phyloP scores from a whole-genome alignment of 2,888 invertebrate genomes.

The Platycheirus albimanus region DNA sequence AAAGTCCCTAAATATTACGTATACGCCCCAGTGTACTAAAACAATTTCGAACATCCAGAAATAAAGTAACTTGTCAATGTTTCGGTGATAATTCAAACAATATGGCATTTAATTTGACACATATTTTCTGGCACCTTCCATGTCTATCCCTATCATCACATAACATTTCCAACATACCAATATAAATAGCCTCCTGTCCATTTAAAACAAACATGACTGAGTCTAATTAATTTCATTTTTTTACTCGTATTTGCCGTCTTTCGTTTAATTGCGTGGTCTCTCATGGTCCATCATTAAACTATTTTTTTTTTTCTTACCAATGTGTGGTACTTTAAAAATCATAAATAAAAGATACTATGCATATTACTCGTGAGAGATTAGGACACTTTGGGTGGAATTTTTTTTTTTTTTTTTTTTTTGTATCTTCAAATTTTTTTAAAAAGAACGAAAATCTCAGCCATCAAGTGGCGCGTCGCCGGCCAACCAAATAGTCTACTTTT shows the following conservation, averaged over 20 bases:
- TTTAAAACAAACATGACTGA: conserved; percentile 29
- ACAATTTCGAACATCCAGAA: conserved; percentile 6
- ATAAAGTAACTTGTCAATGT: conserved; percentile 17
- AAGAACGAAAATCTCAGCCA: conserved; percentile 17
- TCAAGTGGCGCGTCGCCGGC: conserved; percentile 15
- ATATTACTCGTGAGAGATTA: conserved; percentile 40
- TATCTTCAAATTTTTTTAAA: too few relatives aligned
- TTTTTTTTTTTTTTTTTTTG: not conserved
- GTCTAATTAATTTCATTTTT: conserved; percentile 13
- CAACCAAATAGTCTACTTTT: conserved; percentile 31
- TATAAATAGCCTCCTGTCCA: conserved; percentile 34
- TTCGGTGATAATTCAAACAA: conserved; percentile 24
- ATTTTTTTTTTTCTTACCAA: conserved; percentile 7
- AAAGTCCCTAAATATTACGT: conserved; percentile 27
- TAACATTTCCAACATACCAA: conserved; percentile 32
- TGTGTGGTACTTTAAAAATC: conserved; percentile 26
- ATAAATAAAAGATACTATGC: conserved; percentile 30
- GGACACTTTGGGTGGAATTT: conserved; percentile 34
- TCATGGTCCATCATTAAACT: conserved; percentile 3
- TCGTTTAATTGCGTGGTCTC: not conserved
- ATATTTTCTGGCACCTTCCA: conserved; percentile 22
- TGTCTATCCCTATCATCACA: conserved; percentile 40
- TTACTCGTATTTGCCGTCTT: conserved; percentile 1
- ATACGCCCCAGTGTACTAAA: conserved; percentile 34
- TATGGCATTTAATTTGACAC: conserved; percentile 26